Percentiles rank a stretch among this genome's conserved stretches.
phyloP scores from a whole-genome alignment of 1,140 invertebrate species.

The Drosophila cardini region DNA sequence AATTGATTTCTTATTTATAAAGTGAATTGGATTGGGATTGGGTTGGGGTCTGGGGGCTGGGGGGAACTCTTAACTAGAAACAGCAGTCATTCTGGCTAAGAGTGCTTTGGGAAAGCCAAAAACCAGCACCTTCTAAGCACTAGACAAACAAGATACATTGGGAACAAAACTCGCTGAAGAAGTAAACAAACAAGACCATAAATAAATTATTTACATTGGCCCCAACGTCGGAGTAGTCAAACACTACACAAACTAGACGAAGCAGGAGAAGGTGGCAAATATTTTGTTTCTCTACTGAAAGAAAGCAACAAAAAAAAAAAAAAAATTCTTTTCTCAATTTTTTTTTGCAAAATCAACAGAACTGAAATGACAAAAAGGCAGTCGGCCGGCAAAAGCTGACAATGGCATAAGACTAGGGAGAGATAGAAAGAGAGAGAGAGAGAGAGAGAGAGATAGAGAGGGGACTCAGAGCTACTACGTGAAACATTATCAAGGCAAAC shows the following conservation, averaged over 20 bases:
- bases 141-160: conserved; percentile 58
- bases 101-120: conserved; percentile 36
- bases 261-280: conserved; percentile 56
- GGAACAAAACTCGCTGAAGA: conserved; percentile 30
- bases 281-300: conserved; percentile 17
- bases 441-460: no score
- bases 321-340: conserved; percentile 21
- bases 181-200: conserved; percentile 77
- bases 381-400: conserved; percentile 49
- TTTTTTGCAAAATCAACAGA: conserved; percentile 79
- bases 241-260: conserved; percentile 48
- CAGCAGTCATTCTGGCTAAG: conserved; percentile 4
- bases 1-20: conserved; percentile 83
- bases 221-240: conserved; percentile 20
- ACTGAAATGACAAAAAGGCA: conserved; percentile 81
- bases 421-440: no score
- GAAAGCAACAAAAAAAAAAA: no score
- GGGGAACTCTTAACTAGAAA: conserved; percentile 3
- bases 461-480: conserved; percentile 17
- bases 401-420: conserved; percentile 56
- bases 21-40: conserved; percentile 46
- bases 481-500: conserved; percentile 78
- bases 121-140: conserved; percentile 69
- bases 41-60: background rate
- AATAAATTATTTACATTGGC: conserved; percentile 80